Evolutionary conservation across 2,888 invertebrate species (phyloP).

Genomic region (Loripinus fragilis): DNA sequence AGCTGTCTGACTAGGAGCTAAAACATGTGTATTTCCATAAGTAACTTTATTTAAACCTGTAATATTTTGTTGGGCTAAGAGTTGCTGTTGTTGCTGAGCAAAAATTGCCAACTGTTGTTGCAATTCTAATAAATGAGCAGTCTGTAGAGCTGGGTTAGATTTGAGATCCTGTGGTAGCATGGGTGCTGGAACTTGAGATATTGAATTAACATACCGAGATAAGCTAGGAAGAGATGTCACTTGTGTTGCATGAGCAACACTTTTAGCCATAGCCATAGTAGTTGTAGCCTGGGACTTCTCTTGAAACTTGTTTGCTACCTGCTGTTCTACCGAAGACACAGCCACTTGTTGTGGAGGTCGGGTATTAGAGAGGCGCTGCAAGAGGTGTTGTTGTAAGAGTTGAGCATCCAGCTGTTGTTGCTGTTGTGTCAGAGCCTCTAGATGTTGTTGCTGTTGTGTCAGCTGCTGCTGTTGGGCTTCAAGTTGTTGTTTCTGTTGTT

Average conservation of each 20-base stretch:
- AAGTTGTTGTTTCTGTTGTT: slow-evolving; percentile 46
- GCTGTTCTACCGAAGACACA: not conserved
- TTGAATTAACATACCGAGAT: not conserved
- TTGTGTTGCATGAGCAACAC: not conserved
- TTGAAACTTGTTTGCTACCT: not conserved
- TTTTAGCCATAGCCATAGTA: not conserved
- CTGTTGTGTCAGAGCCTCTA: slow-evolving; percentile 38
- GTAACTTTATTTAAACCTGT: not conserved
- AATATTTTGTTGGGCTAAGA: not conserved
- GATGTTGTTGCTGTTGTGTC: slow-evolving; percentile 44
- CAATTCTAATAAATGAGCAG: not conserved
- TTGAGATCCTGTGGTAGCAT: not conserved
- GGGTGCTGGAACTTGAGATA: not conserved
- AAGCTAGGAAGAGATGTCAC: not conserved
- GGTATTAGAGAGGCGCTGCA: not conserved
- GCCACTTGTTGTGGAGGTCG: not conserved
- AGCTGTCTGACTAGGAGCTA: not conserved
- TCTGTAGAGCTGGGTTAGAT: not conserved
- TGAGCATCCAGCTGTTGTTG: slow-evolving; percentile 39
- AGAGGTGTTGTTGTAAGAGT: slow-evolving; percentile 34
- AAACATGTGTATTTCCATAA: not conserved
- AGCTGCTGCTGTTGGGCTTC: slow-evolving; percentile 43
- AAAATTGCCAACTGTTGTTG: slow-evolving; percentile 2
- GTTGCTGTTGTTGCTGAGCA: slow-evolving; percentile 6
- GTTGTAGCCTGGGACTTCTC: not conserved